Conservation (phyloP, 1,140 invertebrate genomes). For the Magallana angulata region DNA sequence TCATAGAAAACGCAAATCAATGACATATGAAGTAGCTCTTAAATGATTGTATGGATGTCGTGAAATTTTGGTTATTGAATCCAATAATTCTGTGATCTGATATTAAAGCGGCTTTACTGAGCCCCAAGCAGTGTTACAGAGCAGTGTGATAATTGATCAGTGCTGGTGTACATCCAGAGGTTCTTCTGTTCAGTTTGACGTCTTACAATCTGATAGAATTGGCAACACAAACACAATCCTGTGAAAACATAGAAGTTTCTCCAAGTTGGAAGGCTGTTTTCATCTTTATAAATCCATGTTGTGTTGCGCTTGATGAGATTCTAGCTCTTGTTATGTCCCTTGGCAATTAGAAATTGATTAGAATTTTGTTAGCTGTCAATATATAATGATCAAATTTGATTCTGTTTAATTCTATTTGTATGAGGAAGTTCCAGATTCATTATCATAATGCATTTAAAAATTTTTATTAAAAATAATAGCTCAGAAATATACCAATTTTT, state of each 20-base stretch:
- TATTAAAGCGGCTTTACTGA: slow-evolving; percentile 14
- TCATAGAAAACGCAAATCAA: neutral
- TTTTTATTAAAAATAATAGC: too few species aligned
- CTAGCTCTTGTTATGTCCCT: neutral
- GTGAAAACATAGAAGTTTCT: neutral
- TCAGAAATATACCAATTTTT: too few species aligned
- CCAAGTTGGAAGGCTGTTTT: neutral
- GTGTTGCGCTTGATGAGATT: neutral
- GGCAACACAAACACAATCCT: slow-evolving; percentile 18
- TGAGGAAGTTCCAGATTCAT: neutral
- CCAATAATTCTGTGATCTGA: neutral
- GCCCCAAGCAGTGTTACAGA: neutral
- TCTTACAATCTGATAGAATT: slow-evolving; percentile 3
- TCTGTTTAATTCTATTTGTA: neutral
- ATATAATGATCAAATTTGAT: neutral
- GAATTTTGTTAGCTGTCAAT: slow-evolving; percentile 24
- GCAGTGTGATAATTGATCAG: slow-evolving; percentile 15
- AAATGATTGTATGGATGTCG: slow-evolving; percentile 20
- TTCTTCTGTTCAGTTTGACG: slow-evolving; percentile 4
- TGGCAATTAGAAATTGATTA: slow-evolving; percentile 22
- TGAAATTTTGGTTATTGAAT: neutral
- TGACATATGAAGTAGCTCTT: slow-evolving; percentile 27
- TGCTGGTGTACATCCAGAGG: neutral
- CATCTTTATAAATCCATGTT: slow-evolving; percentile 3
- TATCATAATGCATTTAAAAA: too few species aligned